A percentile compares a stretch with the other conserved stretches of the same genome.
Conservation (phyloP, 2,797 vertebrate genomes). For the Darevskia mixta region DNA sequence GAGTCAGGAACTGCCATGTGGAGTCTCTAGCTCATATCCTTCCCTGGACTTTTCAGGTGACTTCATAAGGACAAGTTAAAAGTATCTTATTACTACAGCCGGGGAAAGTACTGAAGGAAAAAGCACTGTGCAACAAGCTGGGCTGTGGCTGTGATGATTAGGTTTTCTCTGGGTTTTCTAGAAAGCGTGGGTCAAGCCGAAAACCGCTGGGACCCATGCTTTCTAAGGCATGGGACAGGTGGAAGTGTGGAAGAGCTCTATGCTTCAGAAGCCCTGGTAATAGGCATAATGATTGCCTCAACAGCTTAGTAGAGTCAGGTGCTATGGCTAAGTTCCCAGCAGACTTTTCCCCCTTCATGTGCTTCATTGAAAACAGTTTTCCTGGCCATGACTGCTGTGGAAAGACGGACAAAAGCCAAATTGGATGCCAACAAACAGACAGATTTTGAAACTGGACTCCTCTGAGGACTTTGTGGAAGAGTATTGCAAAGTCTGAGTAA, state of each 20-base stretch:
- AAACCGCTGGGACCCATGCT: too few relatives aligned
- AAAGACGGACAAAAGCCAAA: slow-evolving; percentile 39
- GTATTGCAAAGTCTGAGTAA: slow-evolving; percentile 9
- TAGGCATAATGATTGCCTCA: accelerated
- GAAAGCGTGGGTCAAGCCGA: too few relatives aligned
- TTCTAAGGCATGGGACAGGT: too few relatives aligned
- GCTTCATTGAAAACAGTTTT: slow-evolving; percentile 33
- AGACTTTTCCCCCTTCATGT: slow-evolving; percentile 6
- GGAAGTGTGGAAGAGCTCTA: neutral
- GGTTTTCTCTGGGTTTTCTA: too few relatives aligned
- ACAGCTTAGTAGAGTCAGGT: slow-evolving; percentile 16
- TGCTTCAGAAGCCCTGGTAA: neutral
- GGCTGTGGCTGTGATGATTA: neutral
- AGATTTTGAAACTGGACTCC: slow-evolving; percentile 45
- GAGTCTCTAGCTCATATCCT: neutral
- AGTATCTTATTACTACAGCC: neutral
- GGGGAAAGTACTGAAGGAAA: neutral
- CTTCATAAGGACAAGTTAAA: neutral
- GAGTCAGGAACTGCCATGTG: neutral
- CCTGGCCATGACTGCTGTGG: slow-evolving; percentile 11
- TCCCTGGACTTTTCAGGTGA: neutral
- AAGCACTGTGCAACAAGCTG: neutral
- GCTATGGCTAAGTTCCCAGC: neutral
- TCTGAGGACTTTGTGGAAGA: neutral
- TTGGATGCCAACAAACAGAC: slow-evolving; percentile 17